Percentiles rank a stretch among this genome's conserved stretches.
Evolutionary conservation across 2,888 invertebrate species (phyloP).

Genomic region (Pogonocherus hispidulus): DNA sequence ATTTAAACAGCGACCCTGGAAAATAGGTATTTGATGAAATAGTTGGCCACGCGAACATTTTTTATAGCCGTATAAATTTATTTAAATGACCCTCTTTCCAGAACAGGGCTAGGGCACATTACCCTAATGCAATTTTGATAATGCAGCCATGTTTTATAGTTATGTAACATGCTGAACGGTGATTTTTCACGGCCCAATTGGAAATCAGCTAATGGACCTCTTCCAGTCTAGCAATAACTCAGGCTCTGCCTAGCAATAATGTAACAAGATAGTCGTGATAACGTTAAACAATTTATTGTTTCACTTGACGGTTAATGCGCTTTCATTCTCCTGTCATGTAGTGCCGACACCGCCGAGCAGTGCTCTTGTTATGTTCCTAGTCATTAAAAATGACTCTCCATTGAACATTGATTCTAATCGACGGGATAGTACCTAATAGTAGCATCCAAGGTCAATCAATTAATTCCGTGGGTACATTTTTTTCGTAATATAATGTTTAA

Average conservation of each 20-base stretch:
- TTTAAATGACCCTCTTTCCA: not conserved
- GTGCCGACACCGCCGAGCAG: not conserved
- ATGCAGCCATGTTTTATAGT: constrained; percentile 13
- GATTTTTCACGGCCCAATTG: constrained; percentile 14
- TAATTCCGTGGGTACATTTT: not conserved
- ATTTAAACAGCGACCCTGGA: no score
- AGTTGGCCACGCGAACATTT: not conserved
- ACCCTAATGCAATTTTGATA: constrained; percentile 25
- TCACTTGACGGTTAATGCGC: constrained; percentile 15
- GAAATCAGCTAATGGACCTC: constrained; percentile 17
- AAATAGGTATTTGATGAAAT: not conserved
- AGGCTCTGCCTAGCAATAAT: not conserved
- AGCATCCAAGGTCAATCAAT: not conserved
- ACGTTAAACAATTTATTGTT: constrained; percentile 22
- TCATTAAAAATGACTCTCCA: not conserved
- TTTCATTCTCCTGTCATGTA: constrained; percentile 4
- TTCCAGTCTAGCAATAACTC: constrained; percentile 2
- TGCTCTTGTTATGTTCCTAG: not conserved
- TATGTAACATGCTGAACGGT: constrained; percentile 13
- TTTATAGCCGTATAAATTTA: not conserved
- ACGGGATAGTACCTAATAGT: not conserved
- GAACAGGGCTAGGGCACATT: constrained; percentile 12
- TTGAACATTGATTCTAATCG: not conserved
- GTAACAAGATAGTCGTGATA: constrained; percentile 15
- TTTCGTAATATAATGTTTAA: no score